A percentile compares a stretch with the other conserved stretches of the same genome.
Evolutionary conservation across 2,888 invertebrate genomes (phyloP).

Genomic region (Ophion ventricosus): DNA sequence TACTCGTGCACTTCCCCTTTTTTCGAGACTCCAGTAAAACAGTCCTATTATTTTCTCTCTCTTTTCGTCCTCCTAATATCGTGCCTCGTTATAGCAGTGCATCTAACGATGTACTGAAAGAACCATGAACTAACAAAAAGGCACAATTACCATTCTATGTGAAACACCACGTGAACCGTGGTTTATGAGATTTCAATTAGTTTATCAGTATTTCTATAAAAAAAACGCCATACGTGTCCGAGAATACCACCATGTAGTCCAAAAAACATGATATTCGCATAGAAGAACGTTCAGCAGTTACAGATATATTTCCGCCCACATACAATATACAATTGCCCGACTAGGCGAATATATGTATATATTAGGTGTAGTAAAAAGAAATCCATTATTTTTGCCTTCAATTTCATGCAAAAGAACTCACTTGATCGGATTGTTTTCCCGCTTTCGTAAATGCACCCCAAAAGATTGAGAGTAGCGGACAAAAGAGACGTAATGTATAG

Average conservation of each 20-base stretch:
- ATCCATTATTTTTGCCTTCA: too few species aligned
- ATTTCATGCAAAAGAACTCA: too few species aligned
- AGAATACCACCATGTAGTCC: background rate
- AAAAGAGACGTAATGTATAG: too few species aligned
- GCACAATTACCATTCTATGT: background rate
- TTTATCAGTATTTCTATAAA: background rate
- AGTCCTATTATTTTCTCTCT: slow-evolving; percentile 23
- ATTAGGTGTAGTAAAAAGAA: too few species aligned
- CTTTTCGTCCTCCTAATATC: background rate
- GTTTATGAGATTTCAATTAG: background rate
- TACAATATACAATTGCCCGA: too few species aligned
- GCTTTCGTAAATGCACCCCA: too few species aligned
- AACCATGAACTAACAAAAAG: background rate
- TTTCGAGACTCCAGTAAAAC: background rate
- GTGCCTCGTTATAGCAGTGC: background rate
- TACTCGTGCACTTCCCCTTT: slow-evolving; percentile 20
- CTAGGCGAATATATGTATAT: too few species aligned
- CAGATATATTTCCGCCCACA: background rate
- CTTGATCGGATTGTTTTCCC: too few species aligned
- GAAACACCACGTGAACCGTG: background rate
- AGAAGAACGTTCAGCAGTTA: background rate
- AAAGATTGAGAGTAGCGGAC: too few species aligned
- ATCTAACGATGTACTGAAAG: background rate
- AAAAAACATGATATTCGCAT: background rate
- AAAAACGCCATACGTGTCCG: background rate